Percentiles rank a stretch among this genome's conserved stretches.
phyloP scores from a whole-genome alignment of 2,113 vertebrate genomes.

The Numenius arquata region DNA sequence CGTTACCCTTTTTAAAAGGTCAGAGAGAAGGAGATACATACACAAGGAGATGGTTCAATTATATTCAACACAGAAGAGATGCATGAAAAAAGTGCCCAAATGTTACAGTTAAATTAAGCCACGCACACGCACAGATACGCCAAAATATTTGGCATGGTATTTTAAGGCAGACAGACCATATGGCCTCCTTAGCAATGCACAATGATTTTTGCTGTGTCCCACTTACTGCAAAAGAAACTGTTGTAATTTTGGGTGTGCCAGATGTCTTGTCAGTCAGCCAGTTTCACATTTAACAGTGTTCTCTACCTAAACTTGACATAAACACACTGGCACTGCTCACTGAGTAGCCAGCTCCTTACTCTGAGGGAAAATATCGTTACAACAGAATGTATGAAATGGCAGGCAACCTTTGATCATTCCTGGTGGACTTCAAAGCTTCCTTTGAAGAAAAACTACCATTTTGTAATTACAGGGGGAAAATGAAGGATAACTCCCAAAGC shows the following conservation, averaged over 20 bases:
- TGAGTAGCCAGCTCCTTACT: neutral
- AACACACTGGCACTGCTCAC: neutral
- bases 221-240: neutral
- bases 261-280: constrained; percentile 35
- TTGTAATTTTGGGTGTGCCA: neutral
- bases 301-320: neutral
- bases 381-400: neutral
- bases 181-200: constrained; percentile 22
- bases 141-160: constrained; percentile 10
- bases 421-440: neutral
- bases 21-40: neutral
- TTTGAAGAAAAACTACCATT: neutral
- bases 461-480: neutral
- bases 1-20: neutral
- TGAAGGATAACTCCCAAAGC: neutral
- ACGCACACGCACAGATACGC: neutral
- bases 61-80: neutral
- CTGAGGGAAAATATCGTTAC: neutral
- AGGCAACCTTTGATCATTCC: neutral
- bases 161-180: constrained; percentile 38
- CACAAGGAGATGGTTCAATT: neutral
- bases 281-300: neutral
- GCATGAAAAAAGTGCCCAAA: neutral
- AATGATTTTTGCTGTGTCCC: neutral
- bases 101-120: neutral